phyloP scores from a whole-genome alignment of 2,888 invertebrate species.

The Tetranychus piercei region DNA sequence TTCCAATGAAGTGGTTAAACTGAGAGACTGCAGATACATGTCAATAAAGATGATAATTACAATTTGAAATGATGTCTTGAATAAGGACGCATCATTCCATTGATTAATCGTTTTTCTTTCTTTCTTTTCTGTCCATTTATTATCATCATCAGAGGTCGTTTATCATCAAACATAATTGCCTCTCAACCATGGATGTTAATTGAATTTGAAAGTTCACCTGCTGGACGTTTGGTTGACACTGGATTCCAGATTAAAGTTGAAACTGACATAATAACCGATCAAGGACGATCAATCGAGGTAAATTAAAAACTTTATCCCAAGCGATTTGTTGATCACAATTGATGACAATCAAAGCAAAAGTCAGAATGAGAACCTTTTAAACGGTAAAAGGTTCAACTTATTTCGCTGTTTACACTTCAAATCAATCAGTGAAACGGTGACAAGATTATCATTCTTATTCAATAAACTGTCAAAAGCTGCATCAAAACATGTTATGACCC shows the following conservation, averaged over 20 bases:
- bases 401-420: too few species aligned
- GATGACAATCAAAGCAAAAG: background rate
- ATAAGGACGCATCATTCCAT: background rate
- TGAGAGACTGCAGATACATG: too few species aligned
- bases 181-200: constrained; percentile 42
- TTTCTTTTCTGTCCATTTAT: background rate
- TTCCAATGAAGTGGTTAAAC: too few species aligned
- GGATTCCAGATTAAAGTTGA: constrained; percentile 67
- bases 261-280: constrained; percentile 24
- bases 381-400: too few species aligned
- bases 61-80: too few species aligned
- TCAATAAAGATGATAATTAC: too few species aligned
- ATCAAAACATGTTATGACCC: too few species aligned
- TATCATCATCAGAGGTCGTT: constrained; percentile 22
- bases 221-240: constrained; percentile 57
- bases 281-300: constrained; percentile 25
- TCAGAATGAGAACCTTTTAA: too few species aligned
- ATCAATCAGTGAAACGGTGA: background rate
- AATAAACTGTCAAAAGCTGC: background rate
- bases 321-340: background rate
- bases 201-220: constrained; percentile 30
- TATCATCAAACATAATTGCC: constrained; percentile 48
- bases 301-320: constrained; percentile 4
- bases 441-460: too few species aligned
- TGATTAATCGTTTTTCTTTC: background rate